Percentiles rank a stretch among this genome's conserved stretches.
Conservation (phyloP, 2,888 invertebrate genomes). For the Apantesis nais region DNA sequence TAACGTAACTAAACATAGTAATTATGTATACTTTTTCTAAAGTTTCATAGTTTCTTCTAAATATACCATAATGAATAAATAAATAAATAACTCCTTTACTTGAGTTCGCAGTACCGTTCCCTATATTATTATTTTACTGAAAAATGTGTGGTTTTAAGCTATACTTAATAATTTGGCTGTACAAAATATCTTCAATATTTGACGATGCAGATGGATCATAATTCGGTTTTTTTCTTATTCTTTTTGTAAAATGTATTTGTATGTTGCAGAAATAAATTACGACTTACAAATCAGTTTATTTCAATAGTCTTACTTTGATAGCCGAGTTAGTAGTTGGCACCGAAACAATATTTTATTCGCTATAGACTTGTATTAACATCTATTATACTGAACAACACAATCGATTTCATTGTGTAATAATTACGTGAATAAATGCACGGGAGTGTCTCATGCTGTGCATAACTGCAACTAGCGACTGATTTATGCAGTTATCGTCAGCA, state of each 20-base stretch:
- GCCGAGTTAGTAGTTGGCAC: background rate
- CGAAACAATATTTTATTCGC: background rate
- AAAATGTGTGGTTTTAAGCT: background rate
- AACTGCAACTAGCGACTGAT: background rate
- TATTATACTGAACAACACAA: background rate
- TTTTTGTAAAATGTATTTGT: background rate
- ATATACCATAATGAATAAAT: background rate
- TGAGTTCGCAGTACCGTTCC: background rate
- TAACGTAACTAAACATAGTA: too few relatives aligned
- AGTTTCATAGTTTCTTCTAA: too few relatives aligned
- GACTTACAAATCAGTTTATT: background rate
- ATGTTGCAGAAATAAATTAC: background rate
- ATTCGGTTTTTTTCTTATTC: background rate
- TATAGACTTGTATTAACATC: background rate
- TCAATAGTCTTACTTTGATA: background rate
- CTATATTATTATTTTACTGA: background rate
- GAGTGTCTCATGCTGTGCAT: background rate
- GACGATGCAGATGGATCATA: background rate
- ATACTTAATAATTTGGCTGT: background rate
- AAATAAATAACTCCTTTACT: background rate
- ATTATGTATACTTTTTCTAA: too few relatives aligned
- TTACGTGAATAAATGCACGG: background rate
- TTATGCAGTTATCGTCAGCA: background rate
- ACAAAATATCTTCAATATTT: background rate
- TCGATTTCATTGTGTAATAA: background rate